phyloP scores from a whole-genome alignment of 1,140 invertebrate genomes.

The Formica selysi region DNA sequence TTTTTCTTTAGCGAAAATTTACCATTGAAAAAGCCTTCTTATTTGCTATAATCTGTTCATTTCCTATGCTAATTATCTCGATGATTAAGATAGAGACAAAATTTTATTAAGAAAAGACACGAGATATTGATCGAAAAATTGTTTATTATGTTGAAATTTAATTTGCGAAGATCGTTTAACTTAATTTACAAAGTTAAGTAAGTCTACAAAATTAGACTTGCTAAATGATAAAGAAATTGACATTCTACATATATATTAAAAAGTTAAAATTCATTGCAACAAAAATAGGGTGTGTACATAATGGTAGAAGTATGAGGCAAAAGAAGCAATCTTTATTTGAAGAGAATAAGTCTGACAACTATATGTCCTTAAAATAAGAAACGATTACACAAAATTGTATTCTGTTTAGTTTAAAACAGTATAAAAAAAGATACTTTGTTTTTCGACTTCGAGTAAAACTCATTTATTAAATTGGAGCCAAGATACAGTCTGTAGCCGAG shows the following conservation, averaged over 20 bases:
- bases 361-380: not conserved
- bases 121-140: not conserved
- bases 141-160: not conserved
- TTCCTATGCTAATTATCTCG: not conserved
- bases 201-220: not conserved
- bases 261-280: not conserved
- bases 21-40: too few species aligned
- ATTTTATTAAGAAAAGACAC: not conserved
- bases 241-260: not conserved
- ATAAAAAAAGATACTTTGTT: not conserved
- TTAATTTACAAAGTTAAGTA: not conserved
- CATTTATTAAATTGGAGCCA: constrained; percentile 83
- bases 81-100: not conserved
- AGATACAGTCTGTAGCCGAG: constrained; percentile 83
- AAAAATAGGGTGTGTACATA: not conserved
- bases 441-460: constrained; percentile 77
- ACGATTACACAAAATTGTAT: not conserved
- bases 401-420: not conserved
- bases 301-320: constrained; percentile 1
- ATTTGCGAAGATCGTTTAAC: not conserved
- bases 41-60: not conserved
- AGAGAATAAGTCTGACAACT: not conserved
- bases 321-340: not conserved
- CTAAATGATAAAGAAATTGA: not conserved
- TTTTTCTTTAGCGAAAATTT: constrained; percentile 13